Conservation (phyloP, 2,113 vertebrate species). For the Globicephala melas region DNA sequence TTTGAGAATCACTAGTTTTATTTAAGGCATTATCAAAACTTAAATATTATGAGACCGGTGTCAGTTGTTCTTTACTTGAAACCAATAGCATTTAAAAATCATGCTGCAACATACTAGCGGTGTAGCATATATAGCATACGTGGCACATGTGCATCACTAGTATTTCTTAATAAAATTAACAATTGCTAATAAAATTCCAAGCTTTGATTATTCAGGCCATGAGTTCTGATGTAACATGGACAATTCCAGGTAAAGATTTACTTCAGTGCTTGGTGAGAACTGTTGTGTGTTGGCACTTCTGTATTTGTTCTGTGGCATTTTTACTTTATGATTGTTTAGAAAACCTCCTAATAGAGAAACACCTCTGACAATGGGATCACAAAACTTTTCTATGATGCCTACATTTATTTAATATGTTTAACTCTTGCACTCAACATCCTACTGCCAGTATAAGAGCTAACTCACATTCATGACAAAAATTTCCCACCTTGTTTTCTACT, state of each 20-base stretch:
- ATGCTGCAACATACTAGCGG: background rate
- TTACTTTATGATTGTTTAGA: background rate
- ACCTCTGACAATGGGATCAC: background rate
- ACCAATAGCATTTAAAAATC: slow-evolving; percentile 13
- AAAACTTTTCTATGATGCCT: background rate
- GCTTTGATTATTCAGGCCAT: background rate
- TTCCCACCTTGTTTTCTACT: background rate
- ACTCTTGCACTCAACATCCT: background rate
- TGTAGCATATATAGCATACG: background rate
- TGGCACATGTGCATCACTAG: background rate
- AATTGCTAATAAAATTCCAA: background rate
- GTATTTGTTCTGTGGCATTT: background rate
- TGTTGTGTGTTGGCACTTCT: background rate
- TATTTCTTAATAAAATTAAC: background rate
- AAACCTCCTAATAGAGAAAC: background rate
- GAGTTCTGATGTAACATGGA: background rate
- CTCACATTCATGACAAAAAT: background rate
- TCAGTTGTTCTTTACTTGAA: background rate
- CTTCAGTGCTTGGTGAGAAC: background rate
- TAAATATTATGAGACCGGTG: background rate
- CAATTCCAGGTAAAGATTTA: background rate
- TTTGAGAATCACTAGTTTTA: background rate
- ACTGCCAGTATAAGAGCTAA: background rate
- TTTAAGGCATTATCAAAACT: background rate
- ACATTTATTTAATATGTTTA: background rate